A percentile compares a stretch with the other conserved stretches of the same genome.
Conservation (phyloP, 2,797 vertebrate species). For the Pangasius macronema region DNA sequence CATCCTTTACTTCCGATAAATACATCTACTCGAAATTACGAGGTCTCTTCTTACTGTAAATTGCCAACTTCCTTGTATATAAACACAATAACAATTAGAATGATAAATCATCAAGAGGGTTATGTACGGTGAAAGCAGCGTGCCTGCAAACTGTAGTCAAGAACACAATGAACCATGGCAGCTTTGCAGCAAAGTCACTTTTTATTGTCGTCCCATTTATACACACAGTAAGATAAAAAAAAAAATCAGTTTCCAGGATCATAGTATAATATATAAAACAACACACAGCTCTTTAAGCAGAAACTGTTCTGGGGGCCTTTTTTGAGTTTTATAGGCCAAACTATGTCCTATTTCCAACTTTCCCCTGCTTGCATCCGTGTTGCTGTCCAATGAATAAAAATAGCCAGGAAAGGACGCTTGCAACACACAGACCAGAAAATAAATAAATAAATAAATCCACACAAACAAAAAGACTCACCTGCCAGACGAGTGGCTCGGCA, state of each 20-base stretch:
- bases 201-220: background rate
- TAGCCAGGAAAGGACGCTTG: background rate
- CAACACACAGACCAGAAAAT: background rate
- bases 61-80: background rate
- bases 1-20: too few species aligned
- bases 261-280: slow-evolving; percentile 2
- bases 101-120: background rate
- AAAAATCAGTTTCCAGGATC: background rate
- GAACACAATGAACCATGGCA: slow-evolving; percentile 3
- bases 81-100: background rate
- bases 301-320: background rate
- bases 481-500: slow-evolving; percentile 89
- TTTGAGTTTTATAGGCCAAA: slow-evolving; percentile 27
- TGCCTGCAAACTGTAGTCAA: background rate
- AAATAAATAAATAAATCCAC: background rate
- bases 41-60: background rate
- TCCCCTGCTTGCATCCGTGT: background rate
- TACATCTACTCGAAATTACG: too few species aligned
- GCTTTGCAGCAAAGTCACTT: background rate
- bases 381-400: slow-evolving; percentile 26
- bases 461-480: slow-evolving; percentile 74
- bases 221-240: background rate
- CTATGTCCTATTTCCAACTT: slow-evolving; percentile 22
- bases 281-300: background rate
- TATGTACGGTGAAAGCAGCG: background rate